Evolutionary conservation across 2,888 invertebrate species (phyloP), one percentile per base, ranked within the genome.

Genomic region (Amphimallon solstitiale): DNA sequence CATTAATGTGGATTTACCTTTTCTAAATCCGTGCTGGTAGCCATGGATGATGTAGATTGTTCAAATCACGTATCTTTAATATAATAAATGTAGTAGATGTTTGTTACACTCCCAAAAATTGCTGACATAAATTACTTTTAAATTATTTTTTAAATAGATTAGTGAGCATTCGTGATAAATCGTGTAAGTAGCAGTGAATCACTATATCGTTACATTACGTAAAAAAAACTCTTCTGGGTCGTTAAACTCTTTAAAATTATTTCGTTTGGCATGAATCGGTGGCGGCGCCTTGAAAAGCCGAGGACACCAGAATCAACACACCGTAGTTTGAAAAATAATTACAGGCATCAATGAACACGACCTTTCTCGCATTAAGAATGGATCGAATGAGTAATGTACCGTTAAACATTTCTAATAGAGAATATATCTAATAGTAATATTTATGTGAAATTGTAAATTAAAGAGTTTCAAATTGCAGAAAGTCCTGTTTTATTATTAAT

Each of bases 281-380:
- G 34, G 46, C 46, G 52, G 52, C 46, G 52, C 64, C 64, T 56
- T 64, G 46, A 45, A 45, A 35, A 56, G 46, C 35, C 54, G 64
- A 64, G 64, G 64, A 54, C 64, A 64, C 54, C 43, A 64, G 35
- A 17, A 43, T 56, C 46, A 62, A 51, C 38, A 38, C 29, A 43
- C 62, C 49, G 51, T 40, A 35, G 56, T 59, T 46, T 45, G 54
- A 64, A 63, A 62, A 64, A 64, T 64, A 54, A 56, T 56, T 54
- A 56, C 64, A 64, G 52, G 64, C 64, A 56, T 56, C 64, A 54
- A 37, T 56, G 54, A 64, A 35, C 64, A 64, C 64, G 64, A 64
- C 56, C 56, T 59, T 59, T 59, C 43, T 59, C 56, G 56, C 56
- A 45, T 59, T 59, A 43, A 59, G 56, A 59, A 59, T 43, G 43